Percentiles rank a stretch among this genome's conserved stretches.
Conservation (phyloP, 2,797 vertebrate species). For the Saxicola maurus region DNA sequence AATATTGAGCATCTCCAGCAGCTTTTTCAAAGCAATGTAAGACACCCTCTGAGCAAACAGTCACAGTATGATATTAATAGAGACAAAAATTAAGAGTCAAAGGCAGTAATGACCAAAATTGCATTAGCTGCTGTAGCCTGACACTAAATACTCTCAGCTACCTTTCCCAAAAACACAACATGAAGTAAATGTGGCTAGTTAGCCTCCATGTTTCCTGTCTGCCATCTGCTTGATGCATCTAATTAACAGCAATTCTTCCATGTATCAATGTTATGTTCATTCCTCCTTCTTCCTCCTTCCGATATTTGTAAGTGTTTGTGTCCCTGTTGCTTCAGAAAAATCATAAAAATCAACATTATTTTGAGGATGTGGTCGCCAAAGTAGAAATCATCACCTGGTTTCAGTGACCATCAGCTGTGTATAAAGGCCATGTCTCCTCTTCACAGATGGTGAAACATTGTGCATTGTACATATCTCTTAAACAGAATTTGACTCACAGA, state of each 20-base stretch:
- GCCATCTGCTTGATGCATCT: not conserved
- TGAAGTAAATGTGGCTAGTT: not conserved
- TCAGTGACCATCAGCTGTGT: not conserved
- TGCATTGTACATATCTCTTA: not conserved
- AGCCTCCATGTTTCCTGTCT: not conserved
- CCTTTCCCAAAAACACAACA: not conserved
- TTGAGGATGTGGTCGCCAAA: not conserved
- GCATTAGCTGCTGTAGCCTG: not conserved
- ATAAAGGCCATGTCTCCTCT: not conserved
- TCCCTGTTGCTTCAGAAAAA: constrained; percentile 8
- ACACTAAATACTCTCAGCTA: not conserved
- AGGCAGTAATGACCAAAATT: not conserved
- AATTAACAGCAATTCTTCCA: not conserved
- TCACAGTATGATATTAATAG: not conserved
- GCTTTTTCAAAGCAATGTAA: not conserved
- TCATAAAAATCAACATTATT: constrained; percentile 26
- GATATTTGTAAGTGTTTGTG: not conserved
- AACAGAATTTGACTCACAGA: not conserved
- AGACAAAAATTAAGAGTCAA: not conserved
- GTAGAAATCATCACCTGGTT: not conserved
- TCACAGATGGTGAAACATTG: not conserved
- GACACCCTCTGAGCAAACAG: not conserved
- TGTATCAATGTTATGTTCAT: not conserved
- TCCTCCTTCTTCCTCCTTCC: constrained; percentile 14
- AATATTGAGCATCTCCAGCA: not conserved